Evolutionary conservation across 2,113 vertebrate genomes (phyloP).

Genomic region (Myiagra hebetior): DNA sequence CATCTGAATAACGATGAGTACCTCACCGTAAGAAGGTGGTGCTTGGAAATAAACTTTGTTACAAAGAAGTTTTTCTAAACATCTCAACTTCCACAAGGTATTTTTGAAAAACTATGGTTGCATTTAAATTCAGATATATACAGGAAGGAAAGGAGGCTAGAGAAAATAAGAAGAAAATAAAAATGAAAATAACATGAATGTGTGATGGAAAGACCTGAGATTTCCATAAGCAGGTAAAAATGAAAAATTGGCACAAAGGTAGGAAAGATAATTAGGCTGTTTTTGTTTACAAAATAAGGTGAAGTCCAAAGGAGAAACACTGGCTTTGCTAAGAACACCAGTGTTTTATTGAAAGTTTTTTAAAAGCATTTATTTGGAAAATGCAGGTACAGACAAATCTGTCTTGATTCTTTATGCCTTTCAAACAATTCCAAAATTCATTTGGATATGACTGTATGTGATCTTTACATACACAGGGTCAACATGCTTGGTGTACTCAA

Average conservation of each 20-base stretch:
- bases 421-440: neutral
- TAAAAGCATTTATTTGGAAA: neutral
- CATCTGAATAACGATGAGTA: neutral
- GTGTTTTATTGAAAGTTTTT: neutral
- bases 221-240: neutral
- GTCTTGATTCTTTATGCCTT: neutral
- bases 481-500: neutral
- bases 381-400: neutral
- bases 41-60: neutral
- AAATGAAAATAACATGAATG: neutral
- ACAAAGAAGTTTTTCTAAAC: neutral
- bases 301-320: neutral
- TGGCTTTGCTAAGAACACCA: neutral
- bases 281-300: neutral
- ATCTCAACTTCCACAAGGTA: neutral
- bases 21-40: neutral
- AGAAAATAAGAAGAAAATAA: neutral
- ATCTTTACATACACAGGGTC: neutral
- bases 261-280: neutral
- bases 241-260: neutral
- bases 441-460: neutral
- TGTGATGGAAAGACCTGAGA: neutral
- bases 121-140: neutral
- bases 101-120: neutral
- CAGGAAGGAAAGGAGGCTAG: fast-evolving